These are phyloP conservation scores for Rhea pennata DNA, from an alignment of 2,113 vertebrate species.

Conservation along the genomic window DNA sequence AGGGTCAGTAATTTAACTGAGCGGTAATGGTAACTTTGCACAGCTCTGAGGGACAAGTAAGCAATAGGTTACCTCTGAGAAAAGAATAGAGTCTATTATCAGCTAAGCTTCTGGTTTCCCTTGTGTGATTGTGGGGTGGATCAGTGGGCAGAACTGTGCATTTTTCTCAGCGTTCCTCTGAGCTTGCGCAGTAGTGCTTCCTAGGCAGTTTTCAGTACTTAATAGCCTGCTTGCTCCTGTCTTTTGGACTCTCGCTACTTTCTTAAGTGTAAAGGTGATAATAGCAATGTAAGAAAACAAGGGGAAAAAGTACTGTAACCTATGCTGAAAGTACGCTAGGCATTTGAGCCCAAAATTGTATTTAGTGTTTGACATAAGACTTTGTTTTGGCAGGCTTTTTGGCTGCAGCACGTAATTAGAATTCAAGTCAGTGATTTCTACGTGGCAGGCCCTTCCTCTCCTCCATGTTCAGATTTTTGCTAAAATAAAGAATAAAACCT, in stretches of 20 bases:
- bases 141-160: background rate
- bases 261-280: background rate
- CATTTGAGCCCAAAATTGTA: background rate
- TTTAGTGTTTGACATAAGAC: background rate
- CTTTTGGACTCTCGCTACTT: background rate
- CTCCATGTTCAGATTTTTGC: background rate
- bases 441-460: background rate
- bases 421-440: background rate
- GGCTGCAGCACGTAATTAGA: background rate
- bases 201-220: background rate
- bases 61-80: background rate
- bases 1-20: background rate
- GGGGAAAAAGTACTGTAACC: background rate
- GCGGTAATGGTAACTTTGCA: background rate
- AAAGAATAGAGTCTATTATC: background rate
- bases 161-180: fast-evolving
- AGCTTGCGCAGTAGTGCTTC: background rate
- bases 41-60: background rate
- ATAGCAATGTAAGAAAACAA: background rate
- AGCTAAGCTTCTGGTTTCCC: background rate
- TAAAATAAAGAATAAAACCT: background rate
- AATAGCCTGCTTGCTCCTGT: background rate
- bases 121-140: background rate
- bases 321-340: background rate
- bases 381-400: conserved; percentile 49